These are phyloP conservation scores for Cercocebus atys DNA, from an alignment of 2,113 vertebrate species.

Conservation along the genomic window DNA sequence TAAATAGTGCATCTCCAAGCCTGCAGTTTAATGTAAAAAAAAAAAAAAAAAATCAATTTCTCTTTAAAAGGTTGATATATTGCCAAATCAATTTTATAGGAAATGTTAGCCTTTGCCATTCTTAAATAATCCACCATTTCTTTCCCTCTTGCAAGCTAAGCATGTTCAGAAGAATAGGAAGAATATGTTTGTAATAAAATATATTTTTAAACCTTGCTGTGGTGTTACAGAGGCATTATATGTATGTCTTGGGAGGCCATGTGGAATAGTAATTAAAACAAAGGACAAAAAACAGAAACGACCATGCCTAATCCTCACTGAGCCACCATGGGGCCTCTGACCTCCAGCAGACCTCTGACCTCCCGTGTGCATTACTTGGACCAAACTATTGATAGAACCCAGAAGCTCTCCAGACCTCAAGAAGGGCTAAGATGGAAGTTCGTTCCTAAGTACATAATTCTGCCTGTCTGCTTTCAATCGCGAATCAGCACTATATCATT, in stretches of 20 bases:
- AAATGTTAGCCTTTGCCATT: conserved; percentile 64
- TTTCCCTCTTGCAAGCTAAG: conserved; percentile 37
- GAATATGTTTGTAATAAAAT: conserved; percentile 14
- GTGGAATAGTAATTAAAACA: conserved; percentile 46
- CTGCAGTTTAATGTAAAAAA: conserved; percentile 58
- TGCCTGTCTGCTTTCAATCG: conserved; percentile 39
- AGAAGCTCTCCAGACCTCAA: conserved; percentile 19
- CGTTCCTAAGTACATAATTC: conserved; percentile 41
- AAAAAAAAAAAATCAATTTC: conserved; percentile 55
- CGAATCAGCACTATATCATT: not conserved
- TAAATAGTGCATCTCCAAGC: conserved; percentile 52
- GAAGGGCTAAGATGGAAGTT: not conserved
- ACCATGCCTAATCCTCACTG: conserved; percentile 6
- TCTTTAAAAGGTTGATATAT: conserved; percentile 62
- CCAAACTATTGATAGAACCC: conserved; percentile 11
- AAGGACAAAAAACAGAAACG: conserved; percentile 59
- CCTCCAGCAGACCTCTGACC: not conserved
- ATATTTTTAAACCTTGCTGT: conserved; percentile 8
- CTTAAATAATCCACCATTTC: not conserved
- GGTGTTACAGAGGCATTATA: not conserved
- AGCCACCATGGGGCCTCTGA: conserved; percentile 15
- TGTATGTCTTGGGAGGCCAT: not conserved
- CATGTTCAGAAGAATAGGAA: conserved; percentile 49
- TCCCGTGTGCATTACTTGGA: conserved; percentile 17
- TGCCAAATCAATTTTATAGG: conserved; percentile 65